These are phyloP conservation scores for Sialia sialis DNA, from an alignment of 2,113 vertebrate genomes.

Conservation along the genomic window DNA sequence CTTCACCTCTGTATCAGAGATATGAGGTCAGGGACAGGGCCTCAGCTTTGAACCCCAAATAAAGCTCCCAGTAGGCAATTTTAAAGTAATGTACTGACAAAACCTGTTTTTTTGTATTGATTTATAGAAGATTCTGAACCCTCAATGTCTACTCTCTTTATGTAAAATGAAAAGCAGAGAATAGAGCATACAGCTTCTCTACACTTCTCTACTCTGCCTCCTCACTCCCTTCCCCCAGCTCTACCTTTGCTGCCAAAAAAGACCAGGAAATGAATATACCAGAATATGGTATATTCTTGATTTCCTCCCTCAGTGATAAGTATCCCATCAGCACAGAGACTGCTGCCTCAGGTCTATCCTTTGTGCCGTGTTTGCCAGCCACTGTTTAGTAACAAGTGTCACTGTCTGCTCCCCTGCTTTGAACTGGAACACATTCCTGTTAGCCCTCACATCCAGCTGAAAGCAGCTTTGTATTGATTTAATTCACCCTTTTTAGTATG, in stretches of 20 bases:
- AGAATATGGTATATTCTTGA: not conserved
- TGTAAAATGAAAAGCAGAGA: not conserved
- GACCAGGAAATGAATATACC: not conserved
- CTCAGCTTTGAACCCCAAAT: not conserved
- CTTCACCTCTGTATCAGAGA: not conserved
- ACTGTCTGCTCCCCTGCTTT: slow-evolving; percentile 67
- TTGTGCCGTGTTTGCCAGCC: slow-evolving; percentile 49
- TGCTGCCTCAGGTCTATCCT: not conserved
- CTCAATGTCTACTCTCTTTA: not conserved
- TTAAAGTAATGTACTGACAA: not conserved
- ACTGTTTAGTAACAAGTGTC: slow-evolving; percentile 72
- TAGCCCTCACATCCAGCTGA: slow-evolving; percentile 64
- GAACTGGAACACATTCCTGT: slow-evolving; percentile 66
- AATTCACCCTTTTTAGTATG: slow-evolving; percentile 69
- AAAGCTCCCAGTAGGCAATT: not conserved
- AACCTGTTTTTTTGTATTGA: not conserved
- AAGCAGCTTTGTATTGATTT: slow-evolving; percentile 68
- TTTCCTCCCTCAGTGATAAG: not conserved
- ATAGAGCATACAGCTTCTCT: not conserved
- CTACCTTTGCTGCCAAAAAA: not conserved
- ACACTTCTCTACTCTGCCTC: not conserved
- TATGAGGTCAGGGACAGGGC: not conserved
- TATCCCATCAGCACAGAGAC: not conserved
- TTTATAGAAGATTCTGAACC: not conserved
- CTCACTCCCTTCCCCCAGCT: not conserved